These are phyloP conservation scores for Mormyrus proboscirostris DNA, from an alignment of 2,797 vertebrate genomes.

Conservation along the genomic window DNA sequence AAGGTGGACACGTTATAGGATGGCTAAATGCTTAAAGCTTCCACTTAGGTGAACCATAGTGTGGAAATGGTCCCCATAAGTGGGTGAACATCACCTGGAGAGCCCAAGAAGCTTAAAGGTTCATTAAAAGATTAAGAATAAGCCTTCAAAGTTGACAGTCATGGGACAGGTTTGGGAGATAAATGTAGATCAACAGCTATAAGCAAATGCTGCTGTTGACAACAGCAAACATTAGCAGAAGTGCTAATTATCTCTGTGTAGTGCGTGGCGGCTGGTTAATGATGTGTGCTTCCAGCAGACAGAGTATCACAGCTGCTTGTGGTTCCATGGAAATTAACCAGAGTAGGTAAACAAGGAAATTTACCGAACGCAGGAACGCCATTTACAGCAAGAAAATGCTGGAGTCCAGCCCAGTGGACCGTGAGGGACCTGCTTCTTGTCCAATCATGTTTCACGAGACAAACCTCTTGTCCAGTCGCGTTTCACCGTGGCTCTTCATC, in stretches of 20 bases:
- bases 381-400: background rate
- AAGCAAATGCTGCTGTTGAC: background rate
- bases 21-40: background rate
- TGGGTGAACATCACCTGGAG: background rate
- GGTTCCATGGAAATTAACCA: background rate
- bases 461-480: background rate
- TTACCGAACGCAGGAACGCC: background rate
- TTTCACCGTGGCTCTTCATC: background rate
- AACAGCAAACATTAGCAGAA: conserved; percentile 8
- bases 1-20: background rate
- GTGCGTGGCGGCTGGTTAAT: conserved; percentile 7
- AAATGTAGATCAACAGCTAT: background rate
- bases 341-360: background rate
- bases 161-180: background rate
- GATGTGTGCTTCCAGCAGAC: conserved; percentile 6
- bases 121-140: conserved; percentile 8
- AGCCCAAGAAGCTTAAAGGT: background rate
- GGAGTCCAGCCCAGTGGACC: background rate
- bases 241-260: conserved; percentile 6
- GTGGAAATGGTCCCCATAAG: background rate
- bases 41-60: background rate
- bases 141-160: background rate
- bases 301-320: conserved; percentile 11
- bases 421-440: background rate
- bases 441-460: background rate